These are phyloP conservation scores for Tapirus indicus DNA, from an alignment of 2,797 vertebrate genomes.

Conservation along the genomic window DNA sequence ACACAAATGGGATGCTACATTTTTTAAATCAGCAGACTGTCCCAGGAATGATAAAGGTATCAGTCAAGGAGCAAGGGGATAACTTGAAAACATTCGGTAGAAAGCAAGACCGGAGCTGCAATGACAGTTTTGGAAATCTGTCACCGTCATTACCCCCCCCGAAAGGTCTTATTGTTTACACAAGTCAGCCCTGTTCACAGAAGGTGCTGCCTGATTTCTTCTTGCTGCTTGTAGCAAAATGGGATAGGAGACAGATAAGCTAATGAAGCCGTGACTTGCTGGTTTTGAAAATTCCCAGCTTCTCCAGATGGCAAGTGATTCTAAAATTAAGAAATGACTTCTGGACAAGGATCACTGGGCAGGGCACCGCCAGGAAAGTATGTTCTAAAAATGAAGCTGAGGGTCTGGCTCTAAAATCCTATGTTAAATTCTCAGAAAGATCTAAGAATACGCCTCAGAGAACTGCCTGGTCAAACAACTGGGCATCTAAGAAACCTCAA, in stretches of 20 bases:
- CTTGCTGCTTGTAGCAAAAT: not conserved
- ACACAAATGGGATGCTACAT: slow-evolving; percentile 91
- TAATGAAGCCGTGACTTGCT: not conserved
- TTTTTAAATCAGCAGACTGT: slow-evolving; percentile 90
- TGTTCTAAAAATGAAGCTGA: not conserved
- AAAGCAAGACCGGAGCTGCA: not conserved
- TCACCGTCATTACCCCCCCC: too few relatives aligned
- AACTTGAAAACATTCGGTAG: slow-evolving; percentile 85
- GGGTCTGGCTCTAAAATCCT: not conserved
- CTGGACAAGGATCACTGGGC: not conserved
- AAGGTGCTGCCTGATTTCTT: not conserved
- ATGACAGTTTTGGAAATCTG: not conserved
- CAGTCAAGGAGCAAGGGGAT: slow-evolving; percentile 84
- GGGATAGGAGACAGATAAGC: not conserved
- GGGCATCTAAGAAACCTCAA: not conserved
- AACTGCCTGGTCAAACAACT: not conserved
- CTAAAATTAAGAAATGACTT: not conserved
- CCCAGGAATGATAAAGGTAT: slow-evolving; percentile 90
- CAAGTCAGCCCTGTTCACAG: not conserved
- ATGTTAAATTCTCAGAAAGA: not conserved
- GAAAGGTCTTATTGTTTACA: not conserved
- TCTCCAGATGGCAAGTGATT: not conserved
- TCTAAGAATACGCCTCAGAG: not conserved
- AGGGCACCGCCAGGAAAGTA: not conserved
- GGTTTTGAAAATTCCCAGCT: not conserved